A percentile compares a stretch with the other conserved stretches of the same genome.
These are phyloP conservation scores for Nemurella pictetii DNA, from an alignment of 2,888 invertebrate genomes.

Conservation along the genomic window DNA sequence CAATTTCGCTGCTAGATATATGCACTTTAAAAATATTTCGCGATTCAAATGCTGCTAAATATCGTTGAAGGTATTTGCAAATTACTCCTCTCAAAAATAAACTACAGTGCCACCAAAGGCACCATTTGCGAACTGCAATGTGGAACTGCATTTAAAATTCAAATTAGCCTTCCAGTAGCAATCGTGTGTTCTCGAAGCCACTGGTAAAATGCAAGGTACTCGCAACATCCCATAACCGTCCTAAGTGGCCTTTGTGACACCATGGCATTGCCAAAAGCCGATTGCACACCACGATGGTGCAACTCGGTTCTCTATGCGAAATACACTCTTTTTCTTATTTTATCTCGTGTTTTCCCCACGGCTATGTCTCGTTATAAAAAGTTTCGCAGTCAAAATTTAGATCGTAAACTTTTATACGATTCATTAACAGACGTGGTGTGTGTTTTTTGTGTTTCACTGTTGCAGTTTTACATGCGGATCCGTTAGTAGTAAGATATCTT, in stretches of 20 bases:
- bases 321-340: too few relatives aligned
- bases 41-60: too few relatives aligned
- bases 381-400: too few relatives aligned
- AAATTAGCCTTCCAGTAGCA: neutral
- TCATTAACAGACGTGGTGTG: too few relatives aligned
- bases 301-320: too few relatives aligned
- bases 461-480: too few relatives aligned
- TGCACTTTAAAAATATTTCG: neutral
- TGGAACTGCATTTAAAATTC: neutral
- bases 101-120: neutral
- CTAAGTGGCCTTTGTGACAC: neutral
- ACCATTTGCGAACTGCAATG: neutral
- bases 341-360: too few relatives aligned
- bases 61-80: neutral
- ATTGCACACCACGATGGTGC: too few relatives aligned
- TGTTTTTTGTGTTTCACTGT: too few relatives aligned
- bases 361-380: too few relatives aligned
- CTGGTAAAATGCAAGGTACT: neutral
- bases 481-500: too few relatives aligned
- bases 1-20: neutral
- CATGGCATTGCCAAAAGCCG: neutral
- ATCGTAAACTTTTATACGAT: too few relatives aligned
- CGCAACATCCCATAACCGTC: neutral
- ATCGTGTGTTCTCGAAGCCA: neutral
- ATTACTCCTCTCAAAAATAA: neutral